Conservation (phyloP, 2,888 invertebrate genomes). For the Tipula lateralis region DNA sequence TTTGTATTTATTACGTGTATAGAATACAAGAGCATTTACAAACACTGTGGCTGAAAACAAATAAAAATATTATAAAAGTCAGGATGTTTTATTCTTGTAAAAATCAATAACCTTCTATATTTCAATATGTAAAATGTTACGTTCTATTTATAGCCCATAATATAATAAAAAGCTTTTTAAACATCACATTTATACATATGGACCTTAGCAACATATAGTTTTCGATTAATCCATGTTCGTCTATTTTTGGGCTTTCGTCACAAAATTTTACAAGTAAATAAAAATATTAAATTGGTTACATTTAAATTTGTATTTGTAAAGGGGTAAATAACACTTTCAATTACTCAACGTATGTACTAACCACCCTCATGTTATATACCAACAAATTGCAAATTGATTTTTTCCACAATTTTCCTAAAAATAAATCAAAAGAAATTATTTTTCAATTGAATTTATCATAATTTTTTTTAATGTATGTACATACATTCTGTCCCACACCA, state of each 20-base stretch:
- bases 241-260: not conserved
- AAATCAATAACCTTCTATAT: too few relatives aligned
- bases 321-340: not conserved
- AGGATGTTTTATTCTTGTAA: too few relatives aligned
- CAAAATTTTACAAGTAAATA: not conserved
- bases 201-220: too few relatives aligned
- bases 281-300: not conserved
- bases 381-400: not conserved
- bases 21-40: too few relatives aligned
- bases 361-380: not conserved
- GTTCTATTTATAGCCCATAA: too few relatives aligned
- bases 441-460: slow-evolving; percentile 19
- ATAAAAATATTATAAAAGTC: too few relatives aligned
- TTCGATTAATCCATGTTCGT: too few relatives aligned
- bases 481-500: not conserved
- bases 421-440: slow-evolving; percentile 24
- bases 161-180: too few relatives aligned
- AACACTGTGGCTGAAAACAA: too few relatives aligned
- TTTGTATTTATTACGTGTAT: too few relatives aligned
- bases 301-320: not conserved
- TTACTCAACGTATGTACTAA: not conserved
- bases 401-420: not conserved
- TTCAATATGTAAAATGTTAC: too few relatives aligned
- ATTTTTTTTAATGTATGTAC: not conserved
- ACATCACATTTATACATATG: not conserved